Percentiles rank a stretch among this genome's conserved stretches.
These are phyloP conservation scores for Tridacna gigas DNA, from an alignment of 2,888 invertebrate species.

Conservation along the genomic window DNA sequence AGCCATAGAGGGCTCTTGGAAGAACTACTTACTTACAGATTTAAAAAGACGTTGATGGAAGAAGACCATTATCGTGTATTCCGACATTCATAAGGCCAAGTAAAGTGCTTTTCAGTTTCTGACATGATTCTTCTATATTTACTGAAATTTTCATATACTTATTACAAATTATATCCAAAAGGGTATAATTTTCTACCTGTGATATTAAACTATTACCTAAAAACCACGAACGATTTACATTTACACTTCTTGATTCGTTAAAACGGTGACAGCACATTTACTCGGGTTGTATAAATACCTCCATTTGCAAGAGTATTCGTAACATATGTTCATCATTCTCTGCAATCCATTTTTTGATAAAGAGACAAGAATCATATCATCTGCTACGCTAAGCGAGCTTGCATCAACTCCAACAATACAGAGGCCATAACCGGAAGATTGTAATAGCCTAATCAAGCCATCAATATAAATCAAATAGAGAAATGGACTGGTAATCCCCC, in stretches of 20 bases:
- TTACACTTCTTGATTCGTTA: background rate
- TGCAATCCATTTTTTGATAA: constrained; percentile 16
- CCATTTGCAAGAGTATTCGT: constrained; percentile 18
- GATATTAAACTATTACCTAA: background rate
- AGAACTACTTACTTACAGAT: constrained; percentile 9
- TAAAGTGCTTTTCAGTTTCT: constrained; percentile 7
- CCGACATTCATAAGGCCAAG: background rate
- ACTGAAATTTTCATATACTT: background rate
- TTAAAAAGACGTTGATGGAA: background rate
- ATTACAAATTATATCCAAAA: constrained; percentile 4
- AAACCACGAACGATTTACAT: background rate
- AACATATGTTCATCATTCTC: constrained; percentile 16
- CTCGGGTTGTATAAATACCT: constrained; percentile 11
- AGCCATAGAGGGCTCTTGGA: no score
- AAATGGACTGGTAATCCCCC: constrained; percentile 8
- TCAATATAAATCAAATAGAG: constrained; percentile 17
- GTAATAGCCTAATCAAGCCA: constrained; percentile 11
- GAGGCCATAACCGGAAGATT: background rate
- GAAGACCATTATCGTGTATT: background rate
- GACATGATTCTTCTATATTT: background rate
- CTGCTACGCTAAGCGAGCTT: background rate
- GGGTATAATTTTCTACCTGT: constrained; percentile 1
- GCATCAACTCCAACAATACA: constrained; percentile 7
- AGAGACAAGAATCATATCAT: constrained; percentile 24
- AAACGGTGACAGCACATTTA: constrained; percentile 26